Evolutionary conservation across 2,113 vertebrate species (phyloP).

Genomic region (Seriola aureovittata): DNA sequence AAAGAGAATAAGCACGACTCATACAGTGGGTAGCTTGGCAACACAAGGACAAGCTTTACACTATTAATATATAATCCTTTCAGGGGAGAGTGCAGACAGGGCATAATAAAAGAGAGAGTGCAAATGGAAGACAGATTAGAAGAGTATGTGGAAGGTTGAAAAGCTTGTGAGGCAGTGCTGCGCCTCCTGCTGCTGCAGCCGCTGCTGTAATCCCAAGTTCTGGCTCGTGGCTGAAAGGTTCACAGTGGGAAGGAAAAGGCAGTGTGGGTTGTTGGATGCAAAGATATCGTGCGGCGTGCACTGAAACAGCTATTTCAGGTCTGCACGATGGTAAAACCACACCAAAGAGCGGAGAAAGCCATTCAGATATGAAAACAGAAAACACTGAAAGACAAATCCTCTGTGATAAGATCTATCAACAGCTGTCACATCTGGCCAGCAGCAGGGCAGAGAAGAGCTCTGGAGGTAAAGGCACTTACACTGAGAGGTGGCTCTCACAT

Average conservation of each 20-base stretch:
- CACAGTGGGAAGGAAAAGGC: slow-evolving; percentile 23
- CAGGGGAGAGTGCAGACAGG: background rate
- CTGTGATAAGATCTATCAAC: slow-evolving; percentile 14
- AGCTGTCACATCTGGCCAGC: slow-evolving; percentile 38
- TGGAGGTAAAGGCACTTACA: slow-evolving; percentile 38
- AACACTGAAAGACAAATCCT: background rate
- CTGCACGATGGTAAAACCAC: background rate
- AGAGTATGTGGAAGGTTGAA: slow-evolving; percentile 22
- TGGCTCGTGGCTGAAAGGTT: slow-evolving; percentile 31
- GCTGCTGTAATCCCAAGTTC: slow-evolving; percentile 7
- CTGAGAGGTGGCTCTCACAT: slow-evolving; percentile 30
- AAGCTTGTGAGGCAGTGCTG: background rate
- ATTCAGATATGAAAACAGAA: slow-evolving; percentile 9
- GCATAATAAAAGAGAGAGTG: slow-evolving; percentile 4
- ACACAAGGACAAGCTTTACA: slow-evolving; percentile 3
- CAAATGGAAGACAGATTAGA: slow-evolving; percentile 16
- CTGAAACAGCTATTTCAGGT: slow-evolving; percentile 26
- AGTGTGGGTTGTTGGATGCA: slow-evolving; percentile 23
- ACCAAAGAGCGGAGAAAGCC: slow-evolving; percentile 1
- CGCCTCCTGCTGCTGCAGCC: background rate
- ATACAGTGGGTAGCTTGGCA: slow-evolving; percentile 15
- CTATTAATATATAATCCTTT: slow-evolving; percentile 14
- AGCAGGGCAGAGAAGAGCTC: slow-evolving; percentile 29
- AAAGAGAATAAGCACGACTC: background rate
- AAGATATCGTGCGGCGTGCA: background rate